Conservation (phyloP, 1,140 invertebrate species). For the Lordiphosa collinella region DNA sequence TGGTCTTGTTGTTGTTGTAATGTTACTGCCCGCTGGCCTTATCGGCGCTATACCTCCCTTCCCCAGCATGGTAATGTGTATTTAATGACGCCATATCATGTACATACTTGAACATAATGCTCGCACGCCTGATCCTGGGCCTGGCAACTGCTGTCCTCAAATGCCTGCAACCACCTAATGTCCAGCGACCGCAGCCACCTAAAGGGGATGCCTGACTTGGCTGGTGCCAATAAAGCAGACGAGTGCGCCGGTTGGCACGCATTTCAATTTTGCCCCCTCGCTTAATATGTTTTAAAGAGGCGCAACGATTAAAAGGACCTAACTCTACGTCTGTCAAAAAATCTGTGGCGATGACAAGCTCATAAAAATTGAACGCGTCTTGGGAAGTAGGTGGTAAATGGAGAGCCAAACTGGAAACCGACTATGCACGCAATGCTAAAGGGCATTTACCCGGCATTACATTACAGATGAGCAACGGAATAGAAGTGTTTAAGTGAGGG, state of each 20-base stretch:
- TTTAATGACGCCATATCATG: slow-evolving; percentile 77
- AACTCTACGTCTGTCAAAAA: slow-evolving; percentile 3
- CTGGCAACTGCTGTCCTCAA: slow-evolving; percentile 40
- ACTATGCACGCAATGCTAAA: too few relatives aligned
- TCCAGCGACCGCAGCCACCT: slow-evolving; percentile 42
- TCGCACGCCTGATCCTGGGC: slow-evolving; percentile 34
- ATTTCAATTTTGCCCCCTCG: slow-evolving; percentile 42
- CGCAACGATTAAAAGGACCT: slow-evolving; percentile 3
- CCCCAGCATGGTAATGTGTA: slow-evolving; percentile 66
- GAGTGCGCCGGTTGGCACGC: slow-evolving; percentile 33
- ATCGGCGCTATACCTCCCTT: slow-evolving; percentile 23
- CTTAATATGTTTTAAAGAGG: slow-evolving; percentile 65
- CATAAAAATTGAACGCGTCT: neutral
- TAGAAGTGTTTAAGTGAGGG: too few relatives aligned
- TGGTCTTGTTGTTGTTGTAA: slow-evolving; percentile 38
- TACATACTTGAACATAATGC: slow-evolving; percentile 62
- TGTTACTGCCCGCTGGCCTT: slow-evolving; percentile 47
- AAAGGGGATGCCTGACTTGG: slow-evolving; percentile 9
- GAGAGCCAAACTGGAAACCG: too few relatives aligned
- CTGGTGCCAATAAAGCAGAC: slow-evolving; percentile 63
- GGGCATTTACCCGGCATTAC: too few relatives aligned
- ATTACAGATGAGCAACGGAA: too few relatives aligned
- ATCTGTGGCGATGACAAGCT: neutral
- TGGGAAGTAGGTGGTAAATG: too few relatives aligned
- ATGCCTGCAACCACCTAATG: slow-evolving; percentile 46